Base-by-base conservation (phyloP, 2,888 invertebrate genomes). In the Lamellibrachia columna region DNA sequence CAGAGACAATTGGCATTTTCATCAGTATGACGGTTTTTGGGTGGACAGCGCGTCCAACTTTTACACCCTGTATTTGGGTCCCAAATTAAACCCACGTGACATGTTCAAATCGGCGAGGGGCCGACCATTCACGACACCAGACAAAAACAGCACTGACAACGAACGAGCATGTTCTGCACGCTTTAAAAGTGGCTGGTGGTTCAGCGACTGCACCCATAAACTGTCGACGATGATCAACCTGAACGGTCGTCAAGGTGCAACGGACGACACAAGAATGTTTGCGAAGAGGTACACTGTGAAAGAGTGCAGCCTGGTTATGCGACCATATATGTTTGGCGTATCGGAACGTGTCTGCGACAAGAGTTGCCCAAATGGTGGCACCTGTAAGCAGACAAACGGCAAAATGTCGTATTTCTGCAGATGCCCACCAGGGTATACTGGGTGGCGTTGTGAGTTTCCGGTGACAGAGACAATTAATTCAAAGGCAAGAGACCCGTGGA, bases 281-380 rank as follows among this genome's bases (percentile, higher is more conserved):
- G 75, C 75, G n/a, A n/a, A n/a, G 6, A 15, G 22, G 0, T 75
- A 75, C 75, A 22, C 75, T 15, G 6, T 75, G 4, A 75, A 6
- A 75, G 6, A 15, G 15, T 15, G 22, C 75, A 15, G 15, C n/a
- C 2, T 75, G 75, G 15, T n/a, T 75, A 75, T 75, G 75, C 75
- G 75, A 75, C 75, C 75, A 6, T 22, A 22, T 75, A 3, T 22
- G 15, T 75, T 22, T 75, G n/a, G n/a, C 22, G 75, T 15, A 75
- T 6, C 22, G 75, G 6, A 11, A 75, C n/a, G n/a, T 75, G n/a
- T 1, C 15, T 75, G 75, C n/a, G 75, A 75, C 6, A 75, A 15
- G 75, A 75, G 75, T n/a, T 75, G 75, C n/a, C 75, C 75, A 75
- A 75, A 75, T 75, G 75, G 75, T 22, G 75, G 75, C 75, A 75